Evolutionary conservation across 2,113 vertebrate genomes (phyloP), one percentile per base, ranked within the genome.

Genomic region (Marmota monax): DNA sequence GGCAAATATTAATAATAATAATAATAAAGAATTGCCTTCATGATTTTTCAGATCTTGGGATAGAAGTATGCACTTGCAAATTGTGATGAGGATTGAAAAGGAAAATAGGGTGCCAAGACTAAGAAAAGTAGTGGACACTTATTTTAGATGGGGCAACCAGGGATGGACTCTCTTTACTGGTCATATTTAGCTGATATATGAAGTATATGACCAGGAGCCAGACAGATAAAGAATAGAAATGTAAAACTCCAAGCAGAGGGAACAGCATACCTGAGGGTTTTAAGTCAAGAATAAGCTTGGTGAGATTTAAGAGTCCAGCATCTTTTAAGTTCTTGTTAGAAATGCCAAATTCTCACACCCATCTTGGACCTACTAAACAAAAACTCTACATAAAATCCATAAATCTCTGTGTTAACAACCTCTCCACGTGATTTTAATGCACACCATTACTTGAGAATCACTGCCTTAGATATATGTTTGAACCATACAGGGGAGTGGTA

Each of bases 21-120:
- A 78, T 25, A 72, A 89, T 77, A 58, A 70, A 61, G 27, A 85
- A 79, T 79, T 94, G n/a, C 58, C n/a, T 94, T 88, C 45, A 92
- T 97, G 69, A 94, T 78, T 74, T 78, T 96, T 79, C 10, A 4
- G 14, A 22, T 90, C 39, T 86, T 37, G 9, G 39, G 90, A 88
- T 56, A 34, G 56, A 93, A 42, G 48, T 85, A 72, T 4, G 0
- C 25, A 72, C 56, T 89, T 96, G 23, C 1, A 74, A 86, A 72
- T 79, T 86, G 53, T 72, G 22, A 61, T 88, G 32, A 58, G 23
- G 34, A 73, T 80, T 83, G 69, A 91, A n/a, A 93, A 84, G 7
- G 76, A 86, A 82, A 53, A 42, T 42, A 72, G 23, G 51, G 32
- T 77, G 0, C n/a, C 34, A 16, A 88, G 70, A 88, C 7, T 32